phyloP scores from a whole-genome alignment of 2,797 vertebrate species.

The Manis crassicaudata region DNA sequence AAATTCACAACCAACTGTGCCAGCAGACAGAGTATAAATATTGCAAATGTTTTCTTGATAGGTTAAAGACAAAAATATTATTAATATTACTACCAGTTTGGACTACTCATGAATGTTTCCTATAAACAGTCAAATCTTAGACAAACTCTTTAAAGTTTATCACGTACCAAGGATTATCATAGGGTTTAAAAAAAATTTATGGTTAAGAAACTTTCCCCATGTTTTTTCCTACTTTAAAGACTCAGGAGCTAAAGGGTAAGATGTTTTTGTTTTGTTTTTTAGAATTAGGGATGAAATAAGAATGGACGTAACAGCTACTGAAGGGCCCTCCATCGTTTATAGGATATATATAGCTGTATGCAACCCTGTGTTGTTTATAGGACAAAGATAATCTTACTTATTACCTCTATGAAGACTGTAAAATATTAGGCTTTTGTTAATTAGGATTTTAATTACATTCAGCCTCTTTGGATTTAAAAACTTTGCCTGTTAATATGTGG shows the following conservation, averaged over 20 bases:
- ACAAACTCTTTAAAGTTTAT: slow-evolving; percentile 7
- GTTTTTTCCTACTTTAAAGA: slow-evolving; percentile 28
- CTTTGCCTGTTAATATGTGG: neutral
- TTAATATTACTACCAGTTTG: neutral
- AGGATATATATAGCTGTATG: neutral
- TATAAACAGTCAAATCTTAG: neutral
- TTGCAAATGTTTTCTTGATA: slow-evolving; percentile 25
- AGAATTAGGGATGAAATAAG: neutral
- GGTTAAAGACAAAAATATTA: slow-evolving; percentile 48
- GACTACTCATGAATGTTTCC: slow-evolving; percentile 25
- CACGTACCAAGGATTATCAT: neutral
- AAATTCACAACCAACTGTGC: slow-evolving; percentile 1
- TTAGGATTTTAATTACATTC: neutral
- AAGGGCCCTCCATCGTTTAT: neutral
- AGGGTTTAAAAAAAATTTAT: neutral
- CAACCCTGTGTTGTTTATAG: neutral
- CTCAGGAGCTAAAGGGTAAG: neutral
- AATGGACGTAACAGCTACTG: neutral
- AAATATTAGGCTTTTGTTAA: neutral
- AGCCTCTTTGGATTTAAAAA: neutral
- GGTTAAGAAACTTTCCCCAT: neutral
- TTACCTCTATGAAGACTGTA: neutral
- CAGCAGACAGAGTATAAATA: neutral
- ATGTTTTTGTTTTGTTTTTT: neutral
- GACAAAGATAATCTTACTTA: neutral